phyloP scores from a whole-genome alignment of 2,888 invertebrate species.

The Spisula solida region DNA sequence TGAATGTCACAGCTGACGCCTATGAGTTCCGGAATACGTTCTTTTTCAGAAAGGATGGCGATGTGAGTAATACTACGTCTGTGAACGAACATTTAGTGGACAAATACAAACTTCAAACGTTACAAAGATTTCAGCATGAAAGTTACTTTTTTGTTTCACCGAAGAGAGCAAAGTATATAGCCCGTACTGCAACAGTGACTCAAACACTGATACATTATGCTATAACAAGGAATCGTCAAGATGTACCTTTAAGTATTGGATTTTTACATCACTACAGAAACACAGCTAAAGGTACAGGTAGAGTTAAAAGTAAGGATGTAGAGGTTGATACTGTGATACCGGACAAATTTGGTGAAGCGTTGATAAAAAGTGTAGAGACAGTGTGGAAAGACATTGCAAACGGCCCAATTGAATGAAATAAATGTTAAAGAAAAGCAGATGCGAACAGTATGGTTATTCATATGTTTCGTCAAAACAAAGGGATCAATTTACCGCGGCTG shows the following conservation, averaged over 20 bases:
- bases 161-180: constrained; percentile 79
- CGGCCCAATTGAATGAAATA: background rate
- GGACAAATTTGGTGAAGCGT: background rate
- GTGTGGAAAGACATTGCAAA: constrained; percentile 27
- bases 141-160: constrained; percentile 55
- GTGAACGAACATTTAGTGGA: constrained; percentile 62
- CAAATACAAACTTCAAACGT: constrained; percentile 74
- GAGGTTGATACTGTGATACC: constrained; percentile 4
- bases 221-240: constrained; percentile 39
- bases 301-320: background rate
- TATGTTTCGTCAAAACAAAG: too few relatives aligned
- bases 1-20: background rate
- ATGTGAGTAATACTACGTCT: constrained; percentile 36
- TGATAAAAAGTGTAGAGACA: constrained; percentile 15
- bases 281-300: constrained; percentile 55
- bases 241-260: constrained; percentile 58
- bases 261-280: constrained; percentile 80
- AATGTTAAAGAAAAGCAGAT: too few relatives aligned
- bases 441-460: too few relatives aligned
- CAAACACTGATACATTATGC: constrained; percentile 79
- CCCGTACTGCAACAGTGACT: constrained; percentile 71
- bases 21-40: constrained; percentile 72
- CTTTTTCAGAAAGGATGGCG: constrained; percentile 82
- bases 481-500: too few relatives aligned
- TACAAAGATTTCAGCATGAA: constrained; percentile 75